These are phyloP conservation scores for Pygoscelis antarcticus DNA, from an alignment of 2,113 vertebrate genomes.

Conservation along the genomic window DNA sequence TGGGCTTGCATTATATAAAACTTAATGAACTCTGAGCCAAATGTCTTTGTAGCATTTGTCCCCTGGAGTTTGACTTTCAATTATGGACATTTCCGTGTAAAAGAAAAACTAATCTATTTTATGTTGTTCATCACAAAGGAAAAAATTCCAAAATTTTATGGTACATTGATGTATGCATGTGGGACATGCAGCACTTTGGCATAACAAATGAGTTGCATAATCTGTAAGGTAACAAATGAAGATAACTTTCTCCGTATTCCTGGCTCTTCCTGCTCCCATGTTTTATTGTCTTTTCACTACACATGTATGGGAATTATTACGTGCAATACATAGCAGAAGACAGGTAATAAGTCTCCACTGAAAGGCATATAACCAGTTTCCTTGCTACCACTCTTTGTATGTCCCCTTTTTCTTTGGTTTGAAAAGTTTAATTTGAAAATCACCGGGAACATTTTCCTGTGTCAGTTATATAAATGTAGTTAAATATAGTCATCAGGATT, in stretches of 20 bases:
- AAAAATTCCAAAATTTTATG: background rate
- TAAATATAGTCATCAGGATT: background rate
- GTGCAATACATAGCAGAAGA: background rate
- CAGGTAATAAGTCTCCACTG: background rate
- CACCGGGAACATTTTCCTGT: background rate
- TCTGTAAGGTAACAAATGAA: background rate
- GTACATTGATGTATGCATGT: background rate
- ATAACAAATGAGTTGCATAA: background rate
- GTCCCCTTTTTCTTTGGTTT: background rate
- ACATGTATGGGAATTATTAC: background rate
- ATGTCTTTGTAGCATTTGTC: background rate
- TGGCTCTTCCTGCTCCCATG: background rate
- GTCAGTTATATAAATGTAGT: background rate
- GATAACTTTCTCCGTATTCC: background rate
- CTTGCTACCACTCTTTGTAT: background rate
- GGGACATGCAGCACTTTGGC: background rate
- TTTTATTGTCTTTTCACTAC: background rate
- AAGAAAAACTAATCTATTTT: background rate
- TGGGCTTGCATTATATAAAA: background rate
- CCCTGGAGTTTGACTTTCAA: background rate
- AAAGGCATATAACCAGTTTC: background rate
- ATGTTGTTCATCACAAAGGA: background rate
- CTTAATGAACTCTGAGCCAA: background rate
- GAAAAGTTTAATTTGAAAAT: background rate
- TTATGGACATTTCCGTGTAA: background rate